phyloP scores from a whole-genome alignment of 2,888 invertebrate species.

The Biston betularia region DNA sequence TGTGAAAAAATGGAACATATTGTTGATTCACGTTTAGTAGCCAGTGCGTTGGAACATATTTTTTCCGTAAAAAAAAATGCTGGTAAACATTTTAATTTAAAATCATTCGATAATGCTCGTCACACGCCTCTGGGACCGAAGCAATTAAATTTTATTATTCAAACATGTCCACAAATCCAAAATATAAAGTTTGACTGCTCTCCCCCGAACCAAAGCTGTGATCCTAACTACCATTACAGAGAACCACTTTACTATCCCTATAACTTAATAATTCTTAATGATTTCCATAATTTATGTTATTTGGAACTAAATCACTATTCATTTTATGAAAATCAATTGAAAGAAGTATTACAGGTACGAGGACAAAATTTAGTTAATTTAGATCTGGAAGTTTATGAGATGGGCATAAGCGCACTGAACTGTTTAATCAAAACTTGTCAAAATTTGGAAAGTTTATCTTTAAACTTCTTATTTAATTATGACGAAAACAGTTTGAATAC shows the following conservation, averaged over 20 bases:
- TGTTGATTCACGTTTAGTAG: background rate
- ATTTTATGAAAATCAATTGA: background rate
- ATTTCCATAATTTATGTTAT: background rate
- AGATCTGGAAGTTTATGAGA: background rate
- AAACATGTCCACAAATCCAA: constrained; percentile 2
- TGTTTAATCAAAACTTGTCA: background rate
- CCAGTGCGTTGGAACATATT: background rate
- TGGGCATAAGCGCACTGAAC: background rate
- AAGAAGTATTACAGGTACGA: background rate
- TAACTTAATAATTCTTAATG: background rate
- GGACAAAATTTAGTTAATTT: background rate
- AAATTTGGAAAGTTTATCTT: constrained; percentile 3
- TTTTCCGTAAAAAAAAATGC: background rate
- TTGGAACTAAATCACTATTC: background rate
- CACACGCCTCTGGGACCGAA: background rate
- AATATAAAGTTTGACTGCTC: background rate
- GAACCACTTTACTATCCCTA: background rate
- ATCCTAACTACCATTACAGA: background rate
- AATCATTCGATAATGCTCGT: background rate
- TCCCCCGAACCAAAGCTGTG: background rate
- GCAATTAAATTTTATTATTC: background rate
- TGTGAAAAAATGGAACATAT: constrained; percentile 3
- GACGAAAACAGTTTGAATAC: background rate
- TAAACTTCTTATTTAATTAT: background rate
- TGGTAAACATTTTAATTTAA: background rate